Evolutionary conservation across 2,113 vertebrate genomes (phyloP).

Genomic region (Corynorhinus townsendii): DNA sequence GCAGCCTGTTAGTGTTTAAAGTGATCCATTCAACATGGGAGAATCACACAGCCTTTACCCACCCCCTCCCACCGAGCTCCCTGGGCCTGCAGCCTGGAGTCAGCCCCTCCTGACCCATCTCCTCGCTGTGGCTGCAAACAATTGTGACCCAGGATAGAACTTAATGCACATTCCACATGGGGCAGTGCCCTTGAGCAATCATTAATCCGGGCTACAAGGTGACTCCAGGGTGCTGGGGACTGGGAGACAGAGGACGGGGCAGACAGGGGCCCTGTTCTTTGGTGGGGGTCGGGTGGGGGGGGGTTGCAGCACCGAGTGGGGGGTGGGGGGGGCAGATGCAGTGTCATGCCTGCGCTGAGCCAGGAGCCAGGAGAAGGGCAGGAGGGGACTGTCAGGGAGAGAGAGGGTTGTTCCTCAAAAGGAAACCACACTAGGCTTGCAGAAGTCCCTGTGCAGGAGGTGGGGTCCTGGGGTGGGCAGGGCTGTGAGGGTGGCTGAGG

Average conservation of each 20-base stretch:
- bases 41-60: neutral
- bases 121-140: neutral
- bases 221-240: neutral
- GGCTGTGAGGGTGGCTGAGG: neutral
- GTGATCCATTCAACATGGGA: neutral
- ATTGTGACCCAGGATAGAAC: neutral
- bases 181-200: neutral
- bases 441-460: neutral
- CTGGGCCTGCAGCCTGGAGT: neutral
- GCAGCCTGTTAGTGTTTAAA: slow-evolving; percentile 30
- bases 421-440: neutral
- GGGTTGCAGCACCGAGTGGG: neutral
- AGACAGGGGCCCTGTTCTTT: neutral
- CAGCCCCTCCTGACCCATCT: neutral
- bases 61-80: neutral
- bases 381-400: neutral
- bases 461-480: neutral
- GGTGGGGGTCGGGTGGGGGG: too few relatives aligned
- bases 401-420: neutral
- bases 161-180: neutral
- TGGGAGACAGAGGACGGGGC: neutral
- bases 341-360: rapidly evolving
- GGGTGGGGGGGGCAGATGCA: too few relatives aligned
- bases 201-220: neutral
- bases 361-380: too few relatives aligned